These are phyloP conservation scores for Emmelina monodactyla DNA, from an alignment of 2,888 invertebrate genomes.

Conservation along the genomic window DNA sequence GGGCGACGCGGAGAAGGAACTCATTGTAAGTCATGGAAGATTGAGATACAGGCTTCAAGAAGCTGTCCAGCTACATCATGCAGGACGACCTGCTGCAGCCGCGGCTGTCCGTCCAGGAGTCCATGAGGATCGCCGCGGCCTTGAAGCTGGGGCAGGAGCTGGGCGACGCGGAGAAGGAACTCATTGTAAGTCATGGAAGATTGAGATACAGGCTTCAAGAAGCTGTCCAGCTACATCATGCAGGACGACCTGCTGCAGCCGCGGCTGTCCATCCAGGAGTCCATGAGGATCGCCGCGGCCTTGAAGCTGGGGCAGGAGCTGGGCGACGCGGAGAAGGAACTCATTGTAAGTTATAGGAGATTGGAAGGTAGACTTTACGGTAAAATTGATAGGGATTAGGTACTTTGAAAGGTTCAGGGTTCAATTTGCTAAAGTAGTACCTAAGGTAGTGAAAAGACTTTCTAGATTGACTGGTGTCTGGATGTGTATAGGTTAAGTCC, in stretches of 20 bases:
- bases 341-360: slow-evolving; percentile 74
- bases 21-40: slow-evolving; percentile 72
- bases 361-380: no score
- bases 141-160: slow-evolving; percentile 73
- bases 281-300: slow-evolving; percentile 77
- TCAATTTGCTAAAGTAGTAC: no score
- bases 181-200: slow-evolving; percentile 72
- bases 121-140: slow-evolving; percentile 77
- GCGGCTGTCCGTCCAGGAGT: slow-evolving; percentile 74
- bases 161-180: slow-evolving; percentile 62
- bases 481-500: no score
- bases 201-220: no score
- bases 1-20: slow-evolving; percentile 62
- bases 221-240: slow-evolving; percentile 82
- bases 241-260: slow-evolving; percentile 78
- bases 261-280: slow-evolving; percentile 74
- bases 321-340: slow-evolving; percentile 62
- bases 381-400: no score
- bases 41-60: no score
- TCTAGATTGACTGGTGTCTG: no score
- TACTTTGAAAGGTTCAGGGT: no score
- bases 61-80: slow-evolving; percentile 82
- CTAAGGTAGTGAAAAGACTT: no score
- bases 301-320: slow-evolving; percentile 73
- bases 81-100: slow-evolving; percentile 78